A percentile compares a stretch with the other conserved stretches of the same genome.
phyloP scores from a whole-genome alignment of 2,113 vertebrate genomes.

The Naja naja region DNA sequence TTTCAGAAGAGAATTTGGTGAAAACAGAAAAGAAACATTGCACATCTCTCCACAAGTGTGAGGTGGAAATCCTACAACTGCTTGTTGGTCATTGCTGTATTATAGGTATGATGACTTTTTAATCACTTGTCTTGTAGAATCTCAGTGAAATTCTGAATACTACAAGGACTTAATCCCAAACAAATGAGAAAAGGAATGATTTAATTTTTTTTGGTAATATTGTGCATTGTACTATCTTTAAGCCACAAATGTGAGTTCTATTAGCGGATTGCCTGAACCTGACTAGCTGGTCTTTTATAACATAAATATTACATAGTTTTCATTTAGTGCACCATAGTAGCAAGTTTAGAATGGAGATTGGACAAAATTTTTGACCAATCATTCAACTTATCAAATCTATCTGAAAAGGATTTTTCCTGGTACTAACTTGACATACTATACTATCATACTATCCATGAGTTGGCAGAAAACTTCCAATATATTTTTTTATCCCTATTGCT shows the following conservation, averaged over 20 bases:
- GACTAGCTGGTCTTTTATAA: neutral
- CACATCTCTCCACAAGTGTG: neutral
- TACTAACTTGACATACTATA: neutral
- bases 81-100: neutral
- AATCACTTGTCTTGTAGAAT: neutral
- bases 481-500: neutral
- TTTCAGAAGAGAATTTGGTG: neutral
- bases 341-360: neutral
- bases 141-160: neutral
- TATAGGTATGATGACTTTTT: neutral
- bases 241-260: neutral
- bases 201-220: neutral
- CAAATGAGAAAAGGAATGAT: neutral
- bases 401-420: neutral
- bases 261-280: neutral
- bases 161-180: neutral
- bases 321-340: neutral
- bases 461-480: neutral
- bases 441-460: neutral
- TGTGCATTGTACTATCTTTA: neutral
- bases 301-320: too few species aligned
- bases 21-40: neutral
- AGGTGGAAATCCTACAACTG: neutral
- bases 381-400: neutral
- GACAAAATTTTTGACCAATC: neutral